These are phyloP conservation scores for Astyanax mexicanus DNA, from an alignment of 2,797 vertebrate species.

Conservation along the genomic window DNA sequence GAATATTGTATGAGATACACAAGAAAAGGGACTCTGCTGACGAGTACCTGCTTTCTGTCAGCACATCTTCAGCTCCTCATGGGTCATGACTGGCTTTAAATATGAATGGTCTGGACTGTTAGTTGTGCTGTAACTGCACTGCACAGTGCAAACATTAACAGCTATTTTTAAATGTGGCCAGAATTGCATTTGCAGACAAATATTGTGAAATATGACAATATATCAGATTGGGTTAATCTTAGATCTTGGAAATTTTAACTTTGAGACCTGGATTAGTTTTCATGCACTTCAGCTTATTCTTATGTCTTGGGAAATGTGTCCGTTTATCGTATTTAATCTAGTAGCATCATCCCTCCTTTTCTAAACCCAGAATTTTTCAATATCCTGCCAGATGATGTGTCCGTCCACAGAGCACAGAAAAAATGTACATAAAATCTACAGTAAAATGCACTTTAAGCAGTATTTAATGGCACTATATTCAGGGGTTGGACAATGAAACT, in stretches of 20 bases:
- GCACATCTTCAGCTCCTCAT: neutral
- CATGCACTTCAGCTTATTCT: slow-evolving; percentile 45
- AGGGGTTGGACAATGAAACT: too few species aligned
- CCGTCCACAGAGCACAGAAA: too few species aligned
- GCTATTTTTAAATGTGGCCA: neutral
- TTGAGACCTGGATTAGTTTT: too few species aligned
- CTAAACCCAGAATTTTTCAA: too few species aligned
- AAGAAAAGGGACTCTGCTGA: neutral
- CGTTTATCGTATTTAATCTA: neutral
- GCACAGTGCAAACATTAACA: neutral
- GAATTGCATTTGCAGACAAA: too few species aligned
- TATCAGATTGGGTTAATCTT: too few species aligned
- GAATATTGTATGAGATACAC: slow-evolving; percentile 41
- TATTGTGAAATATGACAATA: too few species aligned
- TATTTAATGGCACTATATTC: too few species aligned
- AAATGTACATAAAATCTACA: too few species aligned
- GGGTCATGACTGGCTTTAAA: neutral
- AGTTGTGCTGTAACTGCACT: neutral
- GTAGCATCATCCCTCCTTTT: slow-evolving; percentile 3
- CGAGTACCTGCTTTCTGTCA: slow-evolving; percentile 3
- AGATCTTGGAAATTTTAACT: too few species aligned
- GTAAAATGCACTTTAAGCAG: too few species aligned
- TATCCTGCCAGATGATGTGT: too few species aligned
- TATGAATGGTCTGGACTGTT: neutral
- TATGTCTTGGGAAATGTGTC: slow-evolving; percentile 17